Conservation (phyloP, 2,888 invertebrate genomes). For the Polylopha cassiicola region DNA sequence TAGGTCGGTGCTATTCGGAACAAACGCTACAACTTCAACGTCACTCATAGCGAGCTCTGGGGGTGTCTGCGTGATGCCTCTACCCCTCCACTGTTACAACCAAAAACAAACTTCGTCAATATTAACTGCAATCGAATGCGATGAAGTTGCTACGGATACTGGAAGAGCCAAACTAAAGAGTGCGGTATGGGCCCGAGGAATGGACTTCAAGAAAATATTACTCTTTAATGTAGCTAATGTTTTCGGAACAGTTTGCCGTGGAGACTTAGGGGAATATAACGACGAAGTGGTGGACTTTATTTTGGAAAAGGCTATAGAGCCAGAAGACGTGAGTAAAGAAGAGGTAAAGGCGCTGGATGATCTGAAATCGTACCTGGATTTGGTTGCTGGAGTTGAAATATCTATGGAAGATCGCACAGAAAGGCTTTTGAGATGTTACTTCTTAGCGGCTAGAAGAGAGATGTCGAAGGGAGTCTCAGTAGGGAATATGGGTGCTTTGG, state of each 20-base stretch:
- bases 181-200: conserved; percentile 65
- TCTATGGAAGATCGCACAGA: conserved; percentile 44
- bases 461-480: conserved; percentile 47
- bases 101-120: conserved; percentile 49
- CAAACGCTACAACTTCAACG: conserved; percentile 39
- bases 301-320: conserved; percentile 44
- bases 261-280: conserved; percentile 50
- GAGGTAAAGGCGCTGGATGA: conserved; percentile 46
- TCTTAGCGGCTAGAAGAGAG: conserved; percentile 58
- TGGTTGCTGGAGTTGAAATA: conserved; percentile 52
- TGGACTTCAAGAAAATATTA: conserved; percentile 55
- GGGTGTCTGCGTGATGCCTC: conserved; percentile 54
- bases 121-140: conserved; percentile 52
- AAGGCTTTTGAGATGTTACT: conserved; percentile 50
- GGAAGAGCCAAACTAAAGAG: conserved; percentile 42
- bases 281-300: conserved; percentile 56
- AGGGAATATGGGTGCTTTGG: conserved; percentile 52
- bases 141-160: conserved; percentile 41
- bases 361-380: conserved; percentile 46
- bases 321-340: conserved; percentile 34
- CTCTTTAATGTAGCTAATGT: conserved; percentile 54
- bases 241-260: conserved; percentile 57
- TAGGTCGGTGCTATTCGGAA: conserved; percentile 42
- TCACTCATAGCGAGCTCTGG: conserved; percentile 51
- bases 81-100: conserved; percentile 56